These are phyloP conservation scores for Mormyrus iriodes DNA, from an alignment of 2,113 vertebrate species.

Conservation along the genomic window DNA sequence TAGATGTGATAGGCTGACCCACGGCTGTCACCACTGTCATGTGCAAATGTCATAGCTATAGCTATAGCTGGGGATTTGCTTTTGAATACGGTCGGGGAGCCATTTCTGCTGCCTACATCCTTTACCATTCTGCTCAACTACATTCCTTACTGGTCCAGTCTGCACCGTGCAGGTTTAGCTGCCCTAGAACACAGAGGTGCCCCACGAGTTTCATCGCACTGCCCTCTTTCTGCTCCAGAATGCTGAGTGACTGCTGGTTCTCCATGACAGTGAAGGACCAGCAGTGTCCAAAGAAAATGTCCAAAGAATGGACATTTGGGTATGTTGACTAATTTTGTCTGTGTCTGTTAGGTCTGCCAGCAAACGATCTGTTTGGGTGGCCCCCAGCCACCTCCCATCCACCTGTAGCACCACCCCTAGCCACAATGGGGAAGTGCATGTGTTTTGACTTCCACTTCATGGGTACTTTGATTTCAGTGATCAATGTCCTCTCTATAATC, in stretches of 20 bases:
- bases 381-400: neutral
- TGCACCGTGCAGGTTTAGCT: neutral
- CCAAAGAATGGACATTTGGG: neutral
- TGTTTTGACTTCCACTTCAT: neutral
- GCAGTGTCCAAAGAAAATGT: too few species aligned
- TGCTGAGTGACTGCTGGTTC: neutral
- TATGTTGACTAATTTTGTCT: neutral
- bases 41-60: neutral
- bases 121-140: neutral
- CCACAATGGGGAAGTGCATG: neutral
- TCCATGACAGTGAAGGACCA: neutral
- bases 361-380: neutral
- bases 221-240: neutral
- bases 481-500: neutral
- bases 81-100: neutral
- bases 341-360: neutral
- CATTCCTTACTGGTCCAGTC: neutral
- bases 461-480: neutral
- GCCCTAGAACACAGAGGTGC: neutral
- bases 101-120: neutral
- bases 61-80: neutral
- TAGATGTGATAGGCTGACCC: neutral
- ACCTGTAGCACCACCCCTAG: neutral
- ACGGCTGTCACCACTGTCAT: neutral
- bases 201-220: neutral